Conservation (phyloP, 37 sponge, comb jelly and placozoan genomes). For the Aplysina aerophoba region DNA sequence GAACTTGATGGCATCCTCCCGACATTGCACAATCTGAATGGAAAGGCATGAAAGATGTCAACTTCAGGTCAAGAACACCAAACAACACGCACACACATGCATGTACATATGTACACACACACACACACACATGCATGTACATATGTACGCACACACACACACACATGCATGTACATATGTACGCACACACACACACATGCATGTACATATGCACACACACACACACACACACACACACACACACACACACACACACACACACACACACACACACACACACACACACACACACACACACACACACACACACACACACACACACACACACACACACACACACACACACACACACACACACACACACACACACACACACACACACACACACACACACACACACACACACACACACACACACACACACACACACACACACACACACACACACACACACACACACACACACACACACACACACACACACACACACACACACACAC, state of each 20-base stretch:
- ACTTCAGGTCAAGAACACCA: neutral
- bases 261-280: no score
- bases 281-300: neutral
- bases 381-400: no score
- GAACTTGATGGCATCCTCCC: slow-evolving; percentile 48
- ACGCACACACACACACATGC: neutral
- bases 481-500: neutral
- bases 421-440: no score
- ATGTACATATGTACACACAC: neutral
- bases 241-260: neutral
- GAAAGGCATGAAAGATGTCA: neutral
- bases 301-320: no score
- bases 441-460: neutral
- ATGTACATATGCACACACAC: neutral
- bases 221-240: no score
- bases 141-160: neutral
- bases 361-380: neutral
- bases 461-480: no score
- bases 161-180: neutral
- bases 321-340: neutral
- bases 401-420: neutral
- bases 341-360: no score
- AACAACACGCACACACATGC: neutral
- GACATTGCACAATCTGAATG: slow-evolving; percentile 55
- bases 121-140: neutral